Conservation (phyloP, 2,113 vertebrate species). For the Colius striatus region DNA sequence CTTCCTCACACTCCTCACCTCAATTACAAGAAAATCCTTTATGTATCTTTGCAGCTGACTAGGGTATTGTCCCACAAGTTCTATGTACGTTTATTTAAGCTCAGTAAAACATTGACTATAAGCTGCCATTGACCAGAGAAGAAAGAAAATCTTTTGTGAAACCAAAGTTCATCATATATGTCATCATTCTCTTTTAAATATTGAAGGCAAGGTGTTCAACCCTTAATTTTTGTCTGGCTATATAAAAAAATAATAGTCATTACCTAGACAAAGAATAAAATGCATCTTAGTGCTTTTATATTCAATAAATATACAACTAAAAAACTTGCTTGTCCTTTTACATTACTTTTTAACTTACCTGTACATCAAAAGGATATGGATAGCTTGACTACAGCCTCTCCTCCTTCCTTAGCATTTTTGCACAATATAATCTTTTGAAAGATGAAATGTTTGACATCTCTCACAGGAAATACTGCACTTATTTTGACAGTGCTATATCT, state of each 20-base stretch:
- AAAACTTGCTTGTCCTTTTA: neutral
- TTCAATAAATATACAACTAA: neutral
- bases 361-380: neutral
- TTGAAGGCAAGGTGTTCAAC: neutral
- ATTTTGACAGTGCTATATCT: constrained; percentile 62
- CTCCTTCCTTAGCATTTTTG: constrained; percentile 41
- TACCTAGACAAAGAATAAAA: neutral
- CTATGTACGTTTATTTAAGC: neutral
- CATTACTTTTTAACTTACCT: neutral
- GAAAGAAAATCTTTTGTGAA: neutral
- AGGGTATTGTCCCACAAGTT: neutral
- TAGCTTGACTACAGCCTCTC: neutral
- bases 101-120: neutral
- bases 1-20: neutral
- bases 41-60: neutral
- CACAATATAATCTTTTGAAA: constrained; percentile 41
- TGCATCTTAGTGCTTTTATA: neutral
- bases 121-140: neutral
- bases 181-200: neutral
- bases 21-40: neutral
- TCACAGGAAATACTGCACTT: constrained; percentile 45
- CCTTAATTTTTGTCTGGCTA: neutral
- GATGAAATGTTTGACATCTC: constrained; percentile 51
- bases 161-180: neutral
- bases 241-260: neutral